Base-by-base conservation (phyloP, 2,888 invertebrate species). In the Microplitis manilae region DNA sequence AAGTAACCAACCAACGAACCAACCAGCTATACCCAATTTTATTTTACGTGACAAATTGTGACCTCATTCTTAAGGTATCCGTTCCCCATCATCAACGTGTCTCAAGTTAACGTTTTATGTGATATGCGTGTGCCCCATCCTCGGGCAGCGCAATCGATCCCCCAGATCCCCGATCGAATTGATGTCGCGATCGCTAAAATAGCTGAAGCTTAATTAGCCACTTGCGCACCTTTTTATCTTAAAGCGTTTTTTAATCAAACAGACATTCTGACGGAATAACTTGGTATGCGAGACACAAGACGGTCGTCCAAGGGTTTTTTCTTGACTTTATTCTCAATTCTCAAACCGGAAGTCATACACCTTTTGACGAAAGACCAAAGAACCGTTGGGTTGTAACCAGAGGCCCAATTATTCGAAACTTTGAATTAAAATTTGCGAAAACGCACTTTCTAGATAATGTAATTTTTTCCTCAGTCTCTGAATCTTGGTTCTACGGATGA, bases 41-140 rank as follows among this genome's bases (percentile, higher is more conserved):
- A 78, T 81, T 80, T 84, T 69, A 83, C 83, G 80, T 87, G 86
- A 86, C 86, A 86, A 86, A 86, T 87, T 87, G 87, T 86, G 86
- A 85, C 86, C 86, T 86, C 87, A 86, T 87, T 87, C 86, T 87
- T 81, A 81, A 85, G 81, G 81, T 82, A 77, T 72, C 70, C 50
- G 67, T 59, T 69, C 69, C 62, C 17, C 67, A 62, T 74, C 73
- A 60, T 62, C 72, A 38, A 60, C 40, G 62, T 61, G 64, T 65
- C 71, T 67, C 20, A 15, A 41, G 30, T 41, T 13, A 30, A 59
- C 68, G 50, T 59, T 38, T 5, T 13, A 73, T 64, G 61, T 30
- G 39, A 72, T 60, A 40, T 50, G 20, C 62, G 68, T 70, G 68
- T 65, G 41, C 50, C 50, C 60, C 69, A 62, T 70, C 69, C 50